A percentile compares a stretch with the other conserved stretches of the same genome.
Conservation (phyloP, 2,888 invertebrate genomes). For the Rosalia funebris region DNA sequence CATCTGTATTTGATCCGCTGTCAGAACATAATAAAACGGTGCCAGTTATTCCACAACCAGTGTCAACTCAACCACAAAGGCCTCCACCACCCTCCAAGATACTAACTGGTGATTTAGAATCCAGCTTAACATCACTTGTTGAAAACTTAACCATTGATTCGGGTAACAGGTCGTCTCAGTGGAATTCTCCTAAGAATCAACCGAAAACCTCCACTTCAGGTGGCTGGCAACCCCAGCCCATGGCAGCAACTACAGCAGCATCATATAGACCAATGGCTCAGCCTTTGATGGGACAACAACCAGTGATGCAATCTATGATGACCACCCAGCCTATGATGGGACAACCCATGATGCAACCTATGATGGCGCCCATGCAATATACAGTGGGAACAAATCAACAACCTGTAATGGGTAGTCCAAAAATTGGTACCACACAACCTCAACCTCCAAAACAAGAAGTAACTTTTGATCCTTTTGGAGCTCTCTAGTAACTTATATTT, state of each 20-base stretch:
- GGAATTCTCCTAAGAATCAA: constrained; percentile 78
- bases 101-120: constrained; percentile 92
- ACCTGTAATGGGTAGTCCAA: constrained; percentile 53
- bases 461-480: constrained; percentile 63
- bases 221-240: constrained; percentile 86
- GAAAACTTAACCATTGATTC: constrained; percentile 90
- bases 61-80: constrained; percentile 51
- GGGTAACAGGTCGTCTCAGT: constrained; percentile 73
- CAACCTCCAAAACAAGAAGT: constrained; percentile 46
- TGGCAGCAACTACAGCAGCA: constrained; percentile 86
- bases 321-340: constrained; percentile 65
- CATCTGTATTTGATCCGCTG: constrained; percentile 69
- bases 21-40: constrained; percentile 53
- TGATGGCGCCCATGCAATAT: constrained; percentile 48
- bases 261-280: constrained; percentile 70
- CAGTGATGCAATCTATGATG: constrained; percentile 85
- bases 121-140: constrained; percentile 91
- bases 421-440: constrained; percentile 52
- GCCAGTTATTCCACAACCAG: constrained; percentile 60
- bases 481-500: constrained; percentile 57
- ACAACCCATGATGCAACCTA: constrained; percentile 49
- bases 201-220: constrained; percentile 77
- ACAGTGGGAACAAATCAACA: constrained; percentile 47
- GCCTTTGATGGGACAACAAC: constrained; percentile 58
- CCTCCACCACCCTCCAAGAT: constrained; percentile 67